Percentiles rank a stretch among this genome's conserved stretches.
phyloP scores from a whole-genome alignment of 2,797 vertebrate genomes.

The Macroramphosus scolopax region DNA sequence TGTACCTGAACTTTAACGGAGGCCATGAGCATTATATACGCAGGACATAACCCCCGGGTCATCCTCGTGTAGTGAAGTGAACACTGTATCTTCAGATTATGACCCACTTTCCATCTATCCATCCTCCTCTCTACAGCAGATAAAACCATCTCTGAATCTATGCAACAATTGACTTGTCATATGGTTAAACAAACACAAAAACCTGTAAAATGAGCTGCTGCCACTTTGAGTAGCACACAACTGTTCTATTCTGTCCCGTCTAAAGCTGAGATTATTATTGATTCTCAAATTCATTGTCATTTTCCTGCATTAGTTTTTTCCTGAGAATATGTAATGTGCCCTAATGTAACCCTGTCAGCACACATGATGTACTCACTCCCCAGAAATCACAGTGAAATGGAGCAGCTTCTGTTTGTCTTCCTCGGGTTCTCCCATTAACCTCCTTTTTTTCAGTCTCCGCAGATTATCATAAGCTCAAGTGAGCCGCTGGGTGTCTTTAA shows the following conservation, averaged over 20 bases:
- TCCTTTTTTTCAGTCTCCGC: constrained; percentile 18
- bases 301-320: constrained; percentile 21
- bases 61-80: constrained; percentile 17
- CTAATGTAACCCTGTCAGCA: constrained; percentile 16
- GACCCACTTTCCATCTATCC: constrained; percentile 59
- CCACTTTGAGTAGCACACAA: background rate
- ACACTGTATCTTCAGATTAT: constrained; percentile 33
- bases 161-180: too few relatives aligned
- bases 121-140: constrained; percentile 17
- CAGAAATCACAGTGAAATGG: constrained; percentile 31
- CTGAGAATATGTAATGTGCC: too few relatives aligned
- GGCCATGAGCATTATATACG: background rate
- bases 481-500: background rate
- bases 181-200: too few relatives aligned
- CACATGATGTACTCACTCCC: constrained; percentile 25
- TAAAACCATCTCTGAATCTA: constrained; percentile 40
- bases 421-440: constrained; percentile 23
- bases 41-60: constrained; percentile 19
- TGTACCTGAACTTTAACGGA: constrained; percentile 29
- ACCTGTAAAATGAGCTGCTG: too few relatives aligned
- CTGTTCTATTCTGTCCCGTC: background rate
- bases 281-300: constrained; percentile 28
- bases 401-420: constrained; percentile 37
- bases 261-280: constrained; percentile 24
- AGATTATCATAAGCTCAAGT: constrained; percentile 15